These are phyloP conservation scores for Pterois miles DNA, from an alignment of 2,797 vertebrate genomes.

Conservation along the genomic window DNA sequence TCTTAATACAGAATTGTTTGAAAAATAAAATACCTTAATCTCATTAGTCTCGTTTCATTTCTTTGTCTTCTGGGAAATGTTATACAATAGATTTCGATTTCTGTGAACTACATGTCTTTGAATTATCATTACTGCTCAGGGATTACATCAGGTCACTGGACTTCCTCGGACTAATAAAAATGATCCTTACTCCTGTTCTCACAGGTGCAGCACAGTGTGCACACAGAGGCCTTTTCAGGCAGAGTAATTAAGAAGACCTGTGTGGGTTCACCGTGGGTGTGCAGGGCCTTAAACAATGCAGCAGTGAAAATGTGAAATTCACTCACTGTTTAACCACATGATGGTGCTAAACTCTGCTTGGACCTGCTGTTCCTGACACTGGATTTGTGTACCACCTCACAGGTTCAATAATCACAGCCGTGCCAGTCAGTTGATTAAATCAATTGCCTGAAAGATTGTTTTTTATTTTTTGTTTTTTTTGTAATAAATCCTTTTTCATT, in stretches of 20 bases:
- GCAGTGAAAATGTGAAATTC: neutral
- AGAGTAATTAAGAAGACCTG: neutral
- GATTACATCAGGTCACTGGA: neutral
- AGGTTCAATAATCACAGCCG: neutral
- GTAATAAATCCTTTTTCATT: neutral
- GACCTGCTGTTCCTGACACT: neutral
- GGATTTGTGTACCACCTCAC: neutral
- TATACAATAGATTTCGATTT: neutral
- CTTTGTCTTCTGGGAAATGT: neutral
- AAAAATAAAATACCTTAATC: conserved; percentile 84
- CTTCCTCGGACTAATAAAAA: neutral
- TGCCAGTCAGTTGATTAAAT: neutral
- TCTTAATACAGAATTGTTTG: conserved; percentile 86
- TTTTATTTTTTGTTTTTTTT: neutral
- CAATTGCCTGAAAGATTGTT: neutral
- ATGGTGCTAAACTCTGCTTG: conserved; percentile 28
- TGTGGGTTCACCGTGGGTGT: neutral
- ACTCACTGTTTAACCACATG: conserved; percentile 37
- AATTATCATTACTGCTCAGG: neutral
- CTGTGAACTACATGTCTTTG: neutral
- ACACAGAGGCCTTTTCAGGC: neutral
- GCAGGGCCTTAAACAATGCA: neutral
- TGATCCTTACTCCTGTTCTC: neutral
- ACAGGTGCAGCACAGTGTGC: neutral
- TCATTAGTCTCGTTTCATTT: conserved; percentile 50